These are phyloP conservation scores for Brachionichthys hirsutus DNA, from an alignment of 2,113 vertebrate genomes.

Conservation along the genomic window DNA sequence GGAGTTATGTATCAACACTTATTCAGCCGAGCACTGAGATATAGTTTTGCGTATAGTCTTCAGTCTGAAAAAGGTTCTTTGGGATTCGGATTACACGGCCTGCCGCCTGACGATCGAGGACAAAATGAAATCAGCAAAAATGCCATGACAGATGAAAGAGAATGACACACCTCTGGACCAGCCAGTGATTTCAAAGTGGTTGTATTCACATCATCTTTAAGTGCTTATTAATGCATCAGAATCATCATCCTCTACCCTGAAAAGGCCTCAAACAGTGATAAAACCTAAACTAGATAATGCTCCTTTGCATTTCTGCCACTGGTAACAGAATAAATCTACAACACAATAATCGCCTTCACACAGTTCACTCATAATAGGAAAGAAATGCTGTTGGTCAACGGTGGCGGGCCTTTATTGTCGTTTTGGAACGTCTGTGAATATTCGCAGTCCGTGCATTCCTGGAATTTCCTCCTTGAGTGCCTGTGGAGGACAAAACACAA, in stretches of 20 bases:
- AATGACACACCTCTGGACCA: too few species aligned
- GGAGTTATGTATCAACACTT: too few species aligned
- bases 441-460: conserved; percentile 81
- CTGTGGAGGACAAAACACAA: conserved; percentile 55
- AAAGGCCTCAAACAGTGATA: neutral
- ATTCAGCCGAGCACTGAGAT: too few species aligned
- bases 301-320: conserved; percentile 10
- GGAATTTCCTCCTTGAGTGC: conserved; percentile 82
- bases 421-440: conserved; percentile 79
- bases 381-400: neutral
- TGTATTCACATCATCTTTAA: too few species aligned
- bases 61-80: too few species aligned
- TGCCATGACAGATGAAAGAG: too few species aligned
- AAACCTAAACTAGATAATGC: neutral
- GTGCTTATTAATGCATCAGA: too few species aligned
- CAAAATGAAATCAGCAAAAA: too few species aligned
- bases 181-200: too few species aligned
- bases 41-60: too few species aligned
- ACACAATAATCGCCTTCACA: conserved; percentile 10
- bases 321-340: conserved; percentile 7
- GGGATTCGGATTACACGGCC: too few species aligned
- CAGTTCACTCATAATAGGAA: conserved; percentile 30
- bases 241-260: conserved; percentile 23
- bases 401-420: conserved; percentile 47
- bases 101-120: too few species aligned